Evolutionary conservation across 2,888 invertebrate genomes (phyloP).

Genomic region (Stictocephala bisonia): DNA sequence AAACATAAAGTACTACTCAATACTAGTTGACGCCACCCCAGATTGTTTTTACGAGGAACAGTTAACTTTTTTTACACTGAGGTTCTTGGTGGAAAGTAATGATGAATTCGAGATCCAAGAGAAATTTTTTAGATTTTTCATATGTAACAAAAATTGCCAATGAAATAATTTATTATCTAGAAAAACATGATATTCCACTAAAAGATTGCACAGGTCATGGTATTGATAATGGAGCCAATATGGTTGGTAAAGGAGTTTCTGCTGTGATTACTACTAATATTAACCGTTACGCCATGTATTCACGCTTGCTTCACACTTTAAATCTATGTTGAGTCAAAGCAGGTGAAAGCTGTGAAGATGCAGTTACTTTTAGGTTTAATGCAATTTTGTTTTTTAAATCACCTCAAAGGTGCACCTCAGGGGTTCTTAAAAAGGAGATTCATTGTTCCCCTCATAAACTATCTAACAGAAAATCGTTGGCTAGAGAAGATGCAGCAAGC

Average conservation of each 20-base stretch:
- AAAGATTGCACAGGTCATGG: constrained; percentile 53
- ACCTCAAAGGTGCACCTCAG: not conserved
- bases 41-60: constrained; percentile 53
- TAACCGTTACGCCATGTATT: constrained; percentile 5
- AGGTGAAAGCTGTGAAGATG: too few relatives aligned
- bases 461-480: not conserved
- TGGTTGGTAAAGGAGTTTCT: constrained; percentile 46
- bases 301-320: constrained; percentile 28
- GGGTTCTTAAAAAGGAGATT: constrained; percentile 13
- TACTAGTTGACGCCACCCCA: constrained; percentile 50
- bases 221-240: constrained; percentile 54
- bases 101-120: constrained; percentile 31
- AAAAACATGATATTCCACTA: constrained; percentile 49
- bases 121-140: constrained; percentile 43
- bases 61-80: constrained; percentile 38
- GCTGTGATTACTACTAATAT: constrained; percentile 12
- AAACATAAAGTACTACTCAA: constrained; percentile 52
- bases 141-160: constrained; percentile 28
- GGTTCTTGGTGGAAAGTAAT: constrained; percentile 30
- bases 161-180: constrained; percentile 48
- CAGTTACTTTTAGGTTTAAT: constrained; percentile 33
- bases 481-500: too few relatives aligned
- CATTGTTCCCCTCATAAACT: constrained; percentile 2
- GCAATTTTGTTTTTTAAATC: constrained; percentile 11
- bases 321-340: constrained; percentile 28